Evolutionary conservation across 2,797 vertebrate genomes (phyloP).

Genomic region (Prionace glauca): DNA sequence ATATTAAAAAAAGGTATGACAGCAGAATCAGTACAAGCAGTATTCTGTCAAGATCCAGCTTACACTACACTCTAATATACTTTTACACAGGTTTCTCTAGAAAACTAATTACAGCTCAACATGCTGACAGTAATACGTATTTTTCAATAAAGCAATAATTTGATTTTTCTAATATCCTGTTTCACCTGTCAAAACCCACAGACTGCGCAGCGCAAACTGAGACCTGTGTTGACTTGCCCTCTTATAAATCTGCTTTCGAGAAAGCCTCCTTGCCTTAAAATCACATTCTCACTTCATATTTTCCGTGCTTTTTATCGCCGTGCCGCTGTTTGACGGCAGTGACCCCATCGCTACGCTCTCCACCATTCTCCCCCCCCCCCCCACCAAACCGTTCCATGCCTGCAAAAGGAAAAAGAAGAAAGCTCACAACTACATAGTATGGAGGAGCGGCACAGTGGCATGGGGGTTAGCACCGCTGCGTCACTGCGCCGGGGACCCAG

Average conservation of each 20-base stretch:
- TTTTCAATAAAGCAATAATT: constrained; percentile 38
- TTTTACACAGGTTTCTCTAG: neutral
- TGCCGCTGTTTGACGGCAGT: neutral
- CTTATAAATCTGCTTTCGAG: neutral
- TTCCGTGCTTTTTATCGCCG: neutral
- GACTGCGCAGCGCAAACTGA: neutral
- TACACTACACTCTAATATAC: neutral
- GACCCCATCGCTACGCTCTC: neutral
- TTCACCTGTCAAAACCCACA: constrained; percentile 21
- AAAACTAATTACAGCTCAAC: constrained; percentile 25
- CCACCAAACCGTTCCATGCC: too few relatives aligned
- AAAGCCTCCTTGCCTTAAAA: neutral
- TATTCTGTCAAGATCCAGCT: neutral
- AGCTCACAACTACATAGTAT: neutral
- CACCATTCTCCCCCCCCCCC: too few relatives aligned
- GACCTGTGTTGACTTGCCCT: neutral
- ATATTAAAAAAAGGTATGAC: neutral
- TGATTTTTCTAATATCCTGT: constrained; percentile 35
- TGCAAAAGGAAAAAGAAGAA: neutral
- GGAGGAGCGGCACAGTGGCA: too few relatives aligned
- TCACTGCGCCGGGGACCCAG: too few relatives aligned
- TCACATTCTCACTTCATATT: neutral
- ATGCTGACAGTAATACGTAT: neutral
- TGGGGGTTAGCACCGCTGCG: too few relatives aligned
- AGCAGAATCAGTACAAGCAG: neutral